Percentiles rank a stretch among this genome's conserved stretches.
phyloP scores from a whole-genome alignment of 2,113 vertebrate species.

The Poicephalus meyeri region DNA sequence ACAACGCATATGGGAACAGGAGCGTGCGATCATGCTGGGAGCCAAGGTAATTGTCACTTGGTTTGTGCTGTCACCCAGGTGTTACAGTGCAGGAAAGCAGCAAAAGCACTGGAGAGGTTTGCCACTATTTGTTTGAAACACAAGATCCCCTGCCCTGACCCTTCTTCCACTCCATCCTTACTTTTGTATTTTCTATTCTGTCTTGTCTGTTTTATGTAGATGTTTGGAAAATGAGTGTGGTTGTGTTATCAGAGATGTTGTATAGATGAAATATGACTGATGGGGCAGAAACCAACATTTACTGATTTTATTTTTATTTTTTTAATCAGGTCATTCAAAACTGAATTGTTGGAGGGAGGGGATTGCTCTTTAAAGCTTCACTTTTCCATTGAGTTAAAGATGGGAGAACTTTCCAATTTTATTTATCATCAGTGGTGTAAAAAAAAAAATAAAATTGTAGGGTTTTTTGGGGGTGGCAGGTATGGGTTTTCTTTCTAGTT shows the following conservation, averaged over 20 bases:
- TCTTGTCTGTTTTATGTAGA: background rate
- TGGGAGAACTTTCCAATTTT: background rate
- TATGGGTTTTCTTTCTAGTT: background rate
- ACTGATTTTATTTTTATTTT: background rate
- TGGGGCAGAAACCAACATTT: background rate
- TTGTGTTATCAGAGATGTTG: background rate
- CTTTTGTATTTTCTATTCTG: background rate
- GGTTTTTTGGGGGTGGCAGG: background rate
- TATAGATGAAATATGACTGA: background rate
- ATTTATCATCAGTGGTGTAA: background rate
- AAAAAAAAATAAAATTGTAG: background rate
- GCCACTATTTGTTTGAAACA: background rate
- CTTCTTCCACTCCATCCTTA: background rate
- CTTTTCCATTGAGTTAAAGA: background rate
- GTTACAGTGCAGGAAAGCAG: background rate
- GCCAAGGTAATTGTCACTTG: slow-evolving; percentile 77
- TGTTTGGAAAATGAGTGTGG: background rate
- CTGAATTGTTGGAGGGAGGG: background rate
- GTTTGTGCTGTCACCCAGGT: background rate
- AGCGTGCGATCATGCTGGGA: slow-evolving; percentile 93
- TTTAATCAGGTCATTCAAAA: background rate
- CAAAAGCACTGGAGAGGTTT: background rate
- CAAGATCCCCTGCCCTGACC: background rate
- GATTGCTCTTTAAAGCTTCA: background rate
- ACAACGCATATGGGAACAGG: slow-evolving; percentile 86